These are phyloP conservation scores for Hystrix brachyura DNA, from an alignment of 2,113 vertebrate species.

Conservation along the genomic window DNA sequence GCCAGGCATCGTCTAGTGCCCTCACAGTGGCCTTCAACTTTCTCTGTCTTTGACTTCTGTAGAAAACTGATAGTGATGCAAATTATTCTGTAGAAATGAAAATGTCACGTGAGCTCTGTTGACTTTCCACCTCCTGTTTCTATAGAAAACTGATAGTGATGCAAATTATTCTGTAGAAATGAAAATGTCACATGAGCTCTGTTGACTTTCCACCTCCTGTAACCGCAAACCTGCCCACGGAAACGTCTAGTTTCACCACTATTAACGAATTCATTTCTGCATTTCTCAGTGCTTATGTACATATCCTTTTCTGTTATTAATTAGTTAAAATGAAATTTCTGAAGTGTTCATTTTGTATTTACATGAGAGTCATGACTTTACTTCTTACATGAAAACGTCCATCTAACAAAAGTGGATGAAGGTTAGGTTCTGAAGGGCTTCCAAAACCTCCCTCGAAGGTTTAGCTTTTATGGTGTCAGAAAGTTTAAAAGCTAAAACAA, in stretches of 20 bases:
- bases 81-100: not conserved
- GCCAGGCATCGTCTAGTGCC: not conserved
- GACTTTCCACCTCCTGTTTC: not conserved
- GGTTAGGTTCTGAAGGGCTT: not conserved
- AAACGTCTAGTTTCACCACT: not conserved
- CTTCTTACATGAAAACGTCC: not conserved
- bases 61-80: not conserved
- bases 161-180: not conserved
- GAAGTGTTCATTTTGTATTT: not conserved
- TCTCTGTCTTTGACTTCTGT: not conserved
- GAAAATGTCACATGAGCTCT: not conserved
- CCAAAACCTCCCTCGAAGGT: not conserved
- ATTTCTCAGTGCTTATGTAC: not conserved
- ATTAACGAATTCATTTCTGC: not conserved
- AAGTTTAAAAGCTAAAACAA: not conserved
- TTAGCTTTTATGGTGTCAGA: not conserved
- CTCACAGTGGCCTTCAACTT: not conserved
- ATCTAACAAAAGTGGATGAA: not conserved
- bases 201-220: not conserved
- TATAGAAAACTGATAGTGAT: not conserved
- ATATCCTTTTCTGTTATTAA: not conserved
- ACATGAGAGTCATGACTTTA: not conserved
- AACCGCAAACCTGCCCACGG: not conserved
- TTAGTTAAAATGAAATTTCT: slow-evolving; percentile 12
- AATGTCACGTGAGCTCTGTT: not conserved